Base-by-base conservation (phyloP, 2,888 invertebrate species). In the Anagyrus pseudococci region DNA sequence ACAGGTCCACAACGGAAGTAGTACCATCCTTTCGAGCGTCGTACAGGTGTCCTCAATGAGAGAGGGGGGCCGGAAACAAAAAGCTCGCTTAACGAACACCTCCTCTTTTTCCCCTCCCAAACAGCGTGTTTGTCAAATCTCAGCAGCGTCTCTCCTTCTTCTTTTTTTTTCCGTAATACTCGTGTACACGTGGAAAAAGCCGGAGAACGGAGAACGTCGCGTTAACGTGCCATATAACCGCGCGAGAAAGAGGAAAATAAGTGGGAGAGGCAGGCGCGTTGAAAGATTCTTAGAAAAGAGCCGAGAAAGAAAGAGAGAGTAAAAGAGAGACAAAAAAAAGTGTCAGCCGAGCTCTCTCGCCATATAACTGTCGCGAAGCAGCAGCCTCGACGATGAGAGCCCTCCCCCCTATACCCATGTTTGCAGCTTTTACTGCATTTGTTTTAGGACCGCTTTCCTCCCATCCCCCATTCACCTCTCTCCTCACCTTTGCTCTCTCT, bases 341-440 rank as follows among this genome's bases (percentile, higher is more conserved):
- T n/a, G n/a, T n/a, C n/a, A n/a, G n/a, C n/a, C n/a, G n/a, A n/a
- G n/a, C n/a, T n/a, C n/a, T n/a, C 41, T 55, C 59, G 46, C 68
- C 65, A 70, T 70, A 73, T 71, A 72, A 71, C 70, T 71, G 70
- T 72, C 68, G 64, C 58, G 47, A 58, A 50, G 47, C 46, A 67
- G 50, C 33, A 29, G 25, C 57, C 48, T 44, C 58, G 48, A 1
- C 20, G 23, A 4, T 3, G 48, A 22, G 44, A 41, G n/a, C n/a
- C n/a, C n/a, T n/a, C n/a, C n/a, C n/a, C n/a, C n/a, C n/a, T n/a
- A n/a, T n/a, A n/a, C 43, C 15, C 55, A 71, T 74, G 71, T 74
- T 73, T 73, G 70, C 71, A 52, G 65, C 67, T 68, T 75, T 73
- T 73, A 74, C 71, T 69, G 68, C 71, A 71, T 70, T 72, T 73